Percentiles rank a stretch among this genome's conserved stretches.
Evolutionary conservation across 2,113 vertebrate species (phyloP).

Genomic region (Eurypyga helias): DNA sequence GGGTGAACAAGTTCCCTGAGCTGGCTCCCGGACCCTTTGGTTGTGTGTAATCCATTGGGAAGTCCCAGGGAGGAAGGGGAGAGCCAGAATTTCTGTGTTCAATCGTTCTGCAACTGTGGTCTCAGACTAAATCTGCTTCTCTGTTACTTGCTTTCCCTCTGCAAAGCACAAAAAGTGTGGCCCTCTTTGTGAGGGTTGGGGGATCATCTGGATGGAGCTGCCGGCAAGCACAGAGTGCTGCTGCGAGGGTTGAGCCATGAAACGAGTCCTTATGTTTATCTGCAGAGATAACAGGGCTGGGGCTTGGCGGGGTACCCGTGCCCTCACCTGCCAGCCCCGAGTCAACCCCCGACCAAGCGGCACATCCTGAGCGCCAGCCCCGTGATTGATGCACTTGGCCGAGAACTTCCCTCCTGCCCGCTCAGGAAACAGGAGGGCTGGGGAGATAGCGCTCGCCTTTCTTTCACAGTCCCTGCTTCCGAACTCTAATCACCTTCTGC

Average conservation of each 20-base stretch:
- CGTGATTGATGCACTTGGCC: conserved; percentile 89
- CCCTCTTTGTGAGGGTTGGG: neutral
- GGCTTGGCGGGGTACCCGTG: conserved; percentile 51
- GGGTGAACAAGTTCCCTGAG: accelerated
- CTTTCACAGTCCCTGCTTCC: conserved; percentile 86
- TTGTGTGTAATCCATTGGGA: neutral
- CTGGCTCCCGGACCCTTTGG: accelerated
- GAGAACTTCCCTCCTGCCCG: conserved; percentile 84
- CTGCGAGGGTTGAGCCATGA: neutral
- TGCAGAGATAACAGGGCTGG: conserved; percentile 65
- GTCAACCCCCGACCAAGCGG: conserved; percentile 64
- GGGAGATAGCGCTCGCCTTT: conserved; percentile 88
- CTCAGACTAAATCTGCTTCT: neutral
- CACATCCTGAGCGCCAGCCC: conserved; percentile 79
- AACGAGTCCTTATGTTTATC: conserved; percentile 44
- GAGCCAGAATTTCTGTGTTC: neutral
- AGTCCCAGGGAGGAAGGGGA: accelerated
- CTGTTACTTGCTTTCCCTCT: neutral
- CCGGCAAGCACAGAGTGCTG: neutral
- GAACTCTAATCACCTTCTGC: conserved; percentile 97
- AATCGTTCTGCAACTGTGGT: neutral
- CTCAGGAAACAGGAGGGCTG: conserved; percentile 89
- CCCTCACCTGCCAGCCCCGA: conserved; percentile 82
- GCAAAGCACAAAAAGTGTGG: neutral
- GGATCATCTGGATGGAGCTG: neutral